phyloP scores from a whole-genome alignment of 2,113 vertebrate species.

The Lepus americanus region DNA sequence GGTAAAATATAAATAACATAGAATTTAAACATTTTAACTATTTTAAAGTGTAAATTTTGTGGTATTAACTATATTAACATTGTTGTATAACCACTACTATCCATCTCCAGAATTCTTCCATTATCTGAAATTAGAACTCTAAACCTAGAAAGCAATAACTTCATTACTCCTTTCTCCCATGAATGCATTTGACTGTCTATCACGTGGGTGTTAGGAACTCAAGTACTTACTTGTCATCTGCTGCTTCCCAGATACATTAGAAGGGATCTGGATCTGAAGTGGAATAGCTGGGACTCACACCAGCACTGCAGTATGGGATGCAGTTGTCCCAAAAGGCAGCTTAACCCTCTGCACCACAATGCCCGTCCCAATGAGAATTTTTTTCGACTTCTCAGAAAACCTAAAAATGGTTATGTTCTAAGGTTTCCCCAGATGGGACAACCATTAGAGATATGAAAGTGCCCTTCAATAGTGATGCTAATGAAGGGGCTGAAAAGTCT shows the following conservation, averaged over 20 bases:
- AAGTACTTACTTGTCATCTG: too few relatives aligned
- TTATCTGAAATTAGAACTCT: not conserved
- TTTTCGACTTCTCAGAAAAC: slow-evolving; percentile 32
- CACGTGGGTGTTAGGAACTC: too few relatives aligned
- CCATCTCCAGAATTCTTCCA: not conserved
- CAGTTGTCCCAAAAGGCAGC: too few relatives aligned
- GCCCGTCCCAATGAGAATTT: not conserved
- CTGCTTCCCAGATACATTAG: too few relatives aligned
- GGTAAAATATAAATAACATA: not conserved
- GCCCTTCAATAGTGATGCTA: not conserved
- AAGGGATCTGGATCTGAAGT: too few relatives aligned
- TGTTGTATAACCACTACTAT: not conserved
- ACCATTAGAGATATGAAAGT: not conserved
- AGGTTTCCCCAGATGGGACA: not conserved
- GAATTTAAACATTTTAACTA: not conserved
- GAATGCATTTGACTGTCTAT: not conserved
- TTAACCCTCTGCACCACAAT: too few relatives aligned
- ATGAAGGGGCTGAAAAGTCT: not conserved
- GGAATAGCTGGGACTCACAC: too few relatives aligned
- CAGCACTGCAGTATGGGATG: too few relatives aligned
- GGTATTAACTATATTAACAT: not conserved
- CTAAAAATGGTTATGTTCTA: not conserved
- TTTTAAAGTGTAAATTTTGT: not conserved
- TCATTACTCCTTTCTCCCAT: not conserved
- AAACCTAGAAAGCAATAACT: not conserved